These are phyloP conservation scores for Callithrix jacchus DNA, from an alignment of 2,113 vertebrate species.

Conservation along the genomic window DNA sequence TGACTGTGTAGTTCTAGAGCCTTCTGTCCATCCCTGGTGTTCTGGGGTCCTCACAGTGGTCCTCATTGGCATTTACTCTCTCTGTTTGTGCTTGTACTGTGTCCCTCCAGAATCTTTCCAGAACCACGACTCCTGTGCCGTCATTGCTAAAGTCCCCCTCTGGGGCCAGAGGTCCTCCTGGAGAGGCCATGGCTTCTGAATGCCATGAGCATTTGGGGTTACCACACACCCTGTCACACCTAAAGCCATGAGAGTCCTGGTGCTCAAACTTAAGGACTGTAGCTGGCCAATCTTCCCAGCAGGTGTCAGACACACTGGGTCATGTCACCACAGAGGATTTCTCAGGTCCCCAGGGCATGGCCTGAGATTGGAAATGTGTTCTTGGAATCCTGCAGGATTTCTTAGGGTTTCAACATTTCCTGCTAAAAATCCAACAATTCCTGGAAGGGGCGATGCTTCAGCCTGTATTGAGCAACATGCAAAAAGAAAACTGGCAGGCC, in stretches of 20 bases:
- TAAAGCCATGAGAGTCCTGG: accelerated
- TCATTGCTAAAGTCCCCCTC: too few relatives aligned
- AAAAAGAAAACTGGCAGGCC: not conserved
- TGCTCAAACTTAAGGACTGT: accelerated
- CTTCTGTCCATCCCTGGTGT: not conserved
- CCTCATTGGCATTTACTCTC: not conserved
- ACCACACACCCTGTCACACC: accelerated
- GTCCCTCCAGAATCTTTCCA: not conserved
- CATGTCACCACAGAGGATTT: not conserved
- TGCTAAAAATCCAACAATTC: not conserved
- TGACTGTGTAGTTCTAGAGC: too few relatives aligned
- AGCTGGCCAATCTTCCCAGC: not conserved
- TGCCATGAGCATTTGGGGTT: accelerated
- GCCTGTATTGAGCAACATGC: not conserved
- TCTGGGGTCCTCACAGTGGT: not conserved
- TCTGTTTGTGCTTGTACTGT: not conserved
- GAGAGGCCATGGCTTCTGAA: not conserved
- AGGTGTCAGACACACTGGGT: accelerated
- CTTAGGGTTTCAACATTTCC: not conserved
- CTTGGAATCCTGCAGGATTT: not conserved
- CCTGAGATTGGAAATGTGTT: not conserved
- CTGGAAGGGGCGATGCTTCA: not conserved
- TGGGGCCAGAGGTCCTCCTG: accelerated
- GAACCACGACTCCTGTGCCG: accelerated
- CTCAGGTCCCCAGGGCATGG: not conserved